Evolutionary conservation across 2,888 invertebrate species (phyloP), one percentile per base, ranked within the genome.

Genomic region (Lagria hirta): DNA sequence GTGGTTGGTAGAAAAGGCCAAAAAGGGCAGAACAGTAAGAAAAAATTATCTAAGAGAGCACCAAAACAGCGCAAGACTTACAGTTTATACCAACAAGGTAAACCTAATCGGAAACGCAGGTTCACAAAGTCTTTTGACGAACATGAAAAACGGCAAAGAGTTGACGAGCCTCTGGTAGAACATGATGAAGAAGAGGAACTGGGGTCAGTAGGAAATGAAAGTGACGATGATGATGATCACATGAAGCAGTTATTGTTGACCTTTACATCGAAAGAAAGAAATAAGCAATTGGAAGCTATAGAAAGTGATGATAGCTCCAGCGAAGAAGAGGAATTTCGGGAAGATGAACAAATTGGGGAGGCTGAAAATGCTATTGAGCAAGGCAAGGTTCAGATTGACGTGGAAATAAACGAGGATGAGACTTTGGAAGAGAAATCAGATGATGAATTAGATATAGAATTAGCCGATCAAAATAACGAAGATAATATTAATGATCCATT

Each of bases 401-500:
- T 14, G 43, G 43, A 40, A 37, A 40, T 14, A 29, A 48, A 46
- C 29, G 44, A 26, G 20, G 34, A 26, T 37, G 44, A 36, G 3
- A 50, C 55, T 35, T 22, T 32, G 20, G 45, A 51, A 12, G 48
- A 56, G 12, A 46, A 49, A 11, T 50, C 54, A 4, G 57, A 59
- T 18, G 32, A 43, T 29, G 12, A 55, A 32, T 36, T 27, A 35
- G 51, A 49, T 29, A 47, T 41, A 23, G 40, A 26, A 29, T 40
- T 27, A 40, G 46, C 40, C 12, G 51, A 57, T 33, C 34, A 43
- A 17, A 51, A 53, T 17, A 21, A 15, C 27, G 58, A 60, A 8
- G 67, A 65, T 24, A 53, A 64, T 40, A 38, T 65, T 13, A 52
- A 62, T 46, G 86, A 88, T 70, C 82, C 86, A 1, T 89, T 88